phyloP scores from a whole-genome alignment of 2,888 invertebrate genomes.

The Deilephila elpenor region DNA sequence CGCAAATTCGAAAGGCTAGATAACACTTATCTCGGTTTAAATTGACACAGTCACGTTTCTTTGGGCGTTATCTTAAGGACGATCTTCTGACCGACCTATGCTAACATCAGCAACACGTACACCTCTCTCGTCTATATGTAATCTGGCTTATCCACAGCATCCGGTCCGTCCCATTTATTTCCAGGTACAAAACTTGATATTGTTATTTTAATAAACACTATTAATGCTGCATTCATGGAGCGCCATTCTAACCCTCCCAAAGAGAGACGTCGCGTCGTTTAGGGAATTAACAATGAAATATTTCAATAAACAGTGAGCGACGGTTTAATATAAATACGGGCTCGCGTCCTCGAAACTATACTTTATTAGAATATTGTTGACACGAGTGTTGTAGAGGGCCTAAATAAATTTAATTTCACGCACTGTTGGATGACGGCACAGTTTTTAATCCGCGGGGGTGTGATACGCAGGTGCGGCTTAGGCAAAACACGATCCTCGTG shows the following conservation, averaged over 20 bases:
- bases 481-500: slow-evolving; percentile 57
- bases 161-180: slow-evolving; percentile 43
- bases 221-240: slow-evolving; percentile 70
- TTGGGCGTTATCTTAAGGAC: slow-evolving; percentile 62
- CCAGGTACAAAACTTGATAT: slow-evolving; percentile 43
- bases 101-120: slow-evolving; percentile 68
- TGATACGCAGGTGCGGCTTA: slow-evolving; percentile 65
- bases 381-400: slow-evolving; percentile 73
- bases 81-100: slow-evolving; percentile 71
- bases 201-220: slow-evolving; percentile 73
- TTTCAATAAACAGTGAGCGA: slow-evolving; percentile 78
- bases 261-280: slow-evolving; percentile 61
- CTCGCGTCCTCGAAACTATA: slow-evolving; percentile 76
- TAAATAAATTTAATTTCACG: slow-evolving; percentile 83
- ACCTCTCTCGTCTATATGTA: slow-evolving; percentile 68
- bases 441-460: slow-evolving; percentile 73
- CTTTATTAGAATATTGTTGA: slow-evolving; percentile 79
- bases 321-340: slow-evolving; percentile 78
- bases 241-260: slow-evolving; percentile 68
- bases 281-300: slow-evolving; percentile 82
- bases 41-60: slow-evolving; percentile 52
- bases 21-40: slow-evolving; percentile 47
- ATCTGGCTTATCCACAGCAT: slow-evolving; percentile 72
- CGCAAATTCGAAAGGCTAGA: slow-evolving; percentile 32
- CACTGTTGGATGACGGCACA: slow-evolving; percentile 57